Evolutionary conservation across 2,888 invertebrate genomes (phyloP), one percentile per base, ranked within the genome.

Genomic region (Alcis repandata): DNA sequence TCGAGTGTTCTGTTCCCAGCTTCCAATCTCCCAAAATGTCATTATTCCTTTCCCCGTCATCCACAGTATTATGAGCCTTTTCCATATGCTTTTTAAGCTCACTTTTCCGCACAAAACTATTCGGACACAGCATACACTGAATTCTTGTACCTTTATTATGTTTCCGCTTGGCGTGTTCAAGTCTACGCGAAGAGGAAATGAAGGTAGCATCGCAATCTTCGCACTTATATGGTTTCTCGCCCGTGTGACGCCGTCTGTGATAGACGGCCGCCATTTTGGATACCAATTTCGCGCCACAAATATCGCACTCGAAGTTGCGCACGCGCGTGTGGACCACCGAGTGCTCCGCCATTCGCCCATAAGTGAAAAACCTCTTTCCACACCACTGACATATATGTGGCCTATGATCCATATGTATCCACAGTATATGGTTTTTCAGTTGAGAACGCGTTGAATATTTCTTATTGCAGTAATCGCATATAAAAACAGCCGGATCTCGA

Each of bases 381-480:
- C 95, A 95, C 83, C 90, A 90, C 22, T 90, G 87, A 68, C 94
- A 95, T 68, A 93, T 89, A 70, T 92, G 92, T 0, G 90, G 94
- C 63, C 88, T 82, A 10, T 87, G 89, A 71, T 87, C 90, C 92
- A 87, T 90, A 53, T 90, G 94, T 57, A 92, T 92, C 93, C 92
- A 92, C 0, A 89, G 74, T n/a, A 92, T 92, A 53, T 93, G 93
- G 56, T 92, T 92, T 69, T 92, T 88, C 1, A 93, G 71, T 58
- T 92, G 92, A 0, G 90, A 88, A 15, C 92, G 77, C 0, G 90
- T 88, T 0, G 74, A 79, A 69, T 92, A 92, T 0, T 81, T 84
- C 63, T 92, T 92, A 0, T 75, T 76, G 63, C 93, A 93, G 59
- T 91, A 84, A 45, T 91, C 92, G 61, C 93, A 92, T 0, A 84